Conservation (phyloP, 2,797 vertebrate species). For the Melopsittacus undulatus region DNA sequence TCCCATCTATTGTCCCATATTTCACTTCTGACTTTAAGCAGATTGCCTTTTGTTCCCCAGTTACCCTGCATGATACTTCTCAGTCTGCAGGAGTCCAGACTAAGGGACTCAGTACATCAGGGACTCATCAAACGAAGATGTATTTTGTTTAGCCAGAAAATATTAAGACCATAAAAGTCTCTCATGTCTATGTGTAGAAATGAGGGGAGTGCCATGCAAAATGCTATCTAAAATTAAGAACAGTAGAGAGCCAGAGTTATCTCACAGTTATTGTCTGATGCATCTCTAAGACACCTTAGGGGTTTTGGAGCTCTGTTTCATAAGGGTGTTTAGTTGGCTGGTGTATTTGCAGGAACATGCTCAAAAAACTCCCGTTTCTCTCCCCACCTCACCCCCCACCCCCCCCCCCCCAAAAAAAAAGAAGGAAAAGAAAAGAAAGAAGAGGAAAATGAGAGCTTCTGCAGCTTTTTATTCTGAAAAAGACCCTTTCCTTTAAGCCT, state of each 20-base stretch:
- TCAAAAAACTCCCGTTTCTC: neutral
- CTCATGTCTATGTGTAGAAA: neutral
- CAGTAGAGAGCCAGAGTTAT: neutral
- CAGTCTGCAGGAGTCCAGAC: neutral
- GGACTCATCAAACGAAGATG: neutral
- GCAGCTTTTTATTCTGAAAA: neutral
- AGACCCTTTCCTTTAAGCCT: neutral
- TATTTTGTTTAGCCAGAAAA: neutral
- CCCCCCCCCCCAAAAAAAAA: no score
- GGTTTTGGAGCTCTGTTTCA: neutral
- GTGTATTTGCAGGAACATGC: neutral
- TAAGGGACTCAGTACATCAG: neutral
- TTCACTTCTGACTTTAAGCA: neutral
- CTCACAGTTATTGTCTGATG: neutral
- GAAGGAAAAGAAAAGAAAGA: neutral
- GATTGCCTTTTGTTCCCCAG: neutral
- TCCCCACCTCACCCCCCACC: no score
- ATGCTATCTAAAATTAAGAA: neutral
- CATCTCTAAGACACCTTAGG: neutral
- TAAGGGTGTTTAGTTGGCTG: neutral
- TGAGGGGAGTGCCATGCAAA: neutral
- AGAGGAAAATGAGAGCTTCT: neutral
- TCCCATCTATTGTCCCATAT: neutral
- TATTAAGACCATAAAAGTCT: neutral
- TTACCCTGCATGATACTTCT: neutral